These are phyloP conservation scores for Drosophila yooni DNA, from an alignment of 2,888 invertebrate genomes.

Conservation along the genomic window DNA sequence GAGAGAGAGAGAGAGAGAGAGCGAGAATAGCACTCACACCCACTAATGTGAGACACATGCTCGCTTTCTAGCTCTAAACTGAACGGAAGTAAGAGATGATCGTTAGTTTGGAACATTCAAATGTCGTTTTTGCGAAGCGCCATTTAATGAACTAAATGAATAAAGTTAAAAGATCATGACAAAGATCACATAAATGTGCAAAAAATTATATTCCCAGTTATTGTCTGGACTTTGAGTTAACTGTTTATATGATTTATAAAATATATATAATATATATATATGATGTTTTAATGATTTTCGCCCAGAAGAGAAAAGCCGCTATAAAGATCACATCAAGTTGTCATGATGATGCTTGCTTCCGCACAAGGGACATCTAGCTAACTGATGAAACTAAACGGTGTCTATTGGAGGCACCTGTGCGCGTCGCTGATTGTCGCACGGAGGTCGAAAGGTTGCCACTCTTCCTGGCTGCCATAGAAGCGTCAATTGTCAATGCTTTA, in stretches of 20 bases:
- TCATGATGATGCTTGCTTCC: background rate
- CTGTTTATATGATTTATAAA: too few species aligned
- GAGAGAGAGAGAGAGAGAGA: background rate
- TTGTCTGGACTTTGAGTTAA: too few species aligned
- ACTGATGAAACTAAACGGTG: conserved; percentile 48
- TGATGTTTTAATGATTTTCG: background rate
- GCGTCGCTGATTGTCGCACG: background rate
- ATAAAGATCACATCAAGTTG: background rate
- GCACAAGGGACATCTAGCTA: conserved; percentile 15
- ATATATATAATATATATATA: too few species aligned
- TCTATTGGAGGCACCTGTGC: conserved; percentile 72
- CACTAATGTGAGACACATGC: background rate
- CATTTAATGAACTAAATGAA: background rate
- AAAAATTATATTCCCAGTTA: too few species aligned
- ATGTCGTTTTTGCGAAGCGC: background rate
- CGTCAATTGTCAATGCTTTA: conserved; percentile 76
- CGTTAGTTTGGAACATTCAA: background rate
- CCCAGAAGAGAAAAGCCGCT: too few species aligned
- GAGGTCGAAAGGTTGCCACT: conserved; percentile 24
- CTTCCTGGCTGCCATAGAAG: conserved; percentile 67
- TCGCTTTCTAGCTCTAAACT: background rate
- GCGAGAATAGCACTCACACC: background rate
- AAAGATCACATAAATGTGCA: background rate
- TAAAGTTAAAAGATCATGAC: background rate
- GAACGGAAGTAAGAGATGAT: background rate